These are phyloP conservation scores for Andrena marginata DNA, from an alignment of 2,888 invertebrate genomes.

Conservation along the genomic window DNA sequence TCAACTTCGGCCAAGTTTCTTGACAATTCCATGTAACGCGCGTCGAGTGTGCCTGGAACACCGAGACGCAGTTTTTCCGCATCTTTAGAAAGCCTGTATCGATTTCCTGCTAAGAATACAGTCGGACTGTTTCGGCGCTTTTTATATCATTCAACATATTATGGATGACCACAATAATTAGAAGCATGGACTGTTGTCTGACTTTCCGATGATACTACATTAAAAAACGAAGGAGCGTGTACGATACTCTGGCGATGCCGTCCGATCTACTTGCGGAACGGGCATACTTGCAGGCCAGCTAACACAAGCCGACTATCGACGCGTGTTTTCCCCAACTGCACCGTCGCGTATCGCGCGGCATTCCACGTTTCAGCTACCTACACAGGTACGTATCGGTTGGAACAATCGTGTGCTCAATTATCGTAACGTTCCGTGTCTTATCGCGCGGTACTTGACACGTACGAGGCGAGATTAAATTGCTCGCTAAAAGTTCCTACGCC, in stretches of 20 bases:
- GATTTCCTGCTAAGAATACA: not conserved
- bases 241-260: not conserved
- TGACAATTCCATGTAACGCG: conserved; percentile 20
- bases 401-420: conserved; percentile 59
- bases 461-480: conserved; percentile 60
- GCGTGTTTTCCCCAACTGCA: conserved; percentile 10
- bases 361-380: conserved; percentile 18
- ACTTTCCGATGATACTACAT: not conserved
- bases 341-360: conserved; percentile 17
- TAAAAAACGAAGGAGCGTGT: not conserved
- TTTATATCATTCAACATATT: not conserved
- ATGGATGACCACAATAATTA: not conserved
- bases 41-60: no score
- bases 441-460: conserved; percentile 74
- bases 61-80: not conserved
- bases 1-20: not conserved
- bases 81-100: not conserved
- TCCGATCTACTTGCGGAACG: not conserved
- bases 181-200: not conserved
- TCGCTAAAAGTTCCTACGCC: conserved; percentile 43
- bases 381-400: conserved; percentile 37
- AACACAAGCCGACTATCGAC: not conserved
- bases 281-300: not conserved
- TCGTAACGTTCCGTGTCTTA: conserved; percentile 76
- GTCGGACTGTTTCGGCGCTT: not conserved